Evolutionary conservation across 2,113 vertebrate species (phyloP).

Genomic region (Tretioscincus oriximinensis): DNA sequence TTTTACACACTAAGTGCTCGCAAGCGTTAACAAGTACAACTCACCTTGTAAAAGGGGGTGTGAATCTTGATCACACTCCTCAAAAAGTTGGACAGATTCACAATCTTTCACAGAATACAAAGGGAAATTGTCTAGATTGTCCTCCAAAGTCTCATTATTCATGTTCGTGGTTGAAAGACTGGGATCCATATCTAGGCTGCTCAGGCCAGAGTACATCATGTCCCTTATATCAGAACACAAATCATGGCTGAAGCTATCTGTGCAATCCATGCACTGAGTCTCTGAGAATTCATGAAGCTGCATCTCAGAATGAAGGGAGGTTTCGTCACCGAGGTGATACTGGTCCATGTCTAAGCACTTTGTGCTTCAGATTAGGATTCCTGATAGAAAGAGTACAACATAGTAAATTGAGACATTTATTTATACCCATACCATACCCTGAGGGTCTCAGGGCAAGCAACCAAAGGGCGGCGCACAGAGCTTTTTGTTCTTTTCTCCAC

Average conservation of each 20-base stretch:
- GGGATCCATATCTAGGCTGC: conserved; percentile 44
- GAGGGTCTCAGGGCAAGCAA: no score
- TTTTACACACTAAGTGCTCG: no score
- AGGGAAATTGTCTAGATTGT: conserved; percentile 41
- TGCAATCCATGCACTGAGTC: conserved; percentile 48
- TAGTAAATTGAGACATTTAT: background rate
- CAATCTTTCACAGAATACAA: conserved; percentile 53
- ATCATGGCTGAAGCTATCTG: conserved; percentile 48
- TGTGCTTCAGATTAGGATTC: background rate
- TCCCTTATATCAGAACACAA: conserved; percentile 46
- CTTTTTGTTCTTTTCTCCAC: no score
- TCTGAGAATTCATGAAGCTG: conserved; percentile 52
- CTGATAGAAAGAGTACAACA: conserved; percentile 25
- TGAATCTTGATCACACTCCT: conserved; percentile 42
- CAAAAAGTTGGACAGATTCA: conserved; percentile 49
- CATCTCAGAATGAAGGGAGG: conserved; percentile 45
- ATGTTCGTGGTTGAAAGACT: conserved; percentile 15
- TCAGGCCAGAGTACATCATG: conserved; percentile 49
- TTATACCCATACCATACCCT: background rate
- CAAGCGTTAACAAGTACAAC: background rate
- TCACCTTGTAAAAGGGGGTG: conserved; percentile 59
- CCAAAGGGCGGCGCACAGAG: no score
- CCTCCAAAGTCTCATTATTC: conserved; percentile 43
- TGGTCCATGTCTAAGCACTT: conserved; percentile 56
- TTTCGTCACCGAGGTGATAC: conserved; percentile 46